Conservation (phyloP, 2,113 vertebrate genomes). For the Laticauda laticaudata region DNA sequence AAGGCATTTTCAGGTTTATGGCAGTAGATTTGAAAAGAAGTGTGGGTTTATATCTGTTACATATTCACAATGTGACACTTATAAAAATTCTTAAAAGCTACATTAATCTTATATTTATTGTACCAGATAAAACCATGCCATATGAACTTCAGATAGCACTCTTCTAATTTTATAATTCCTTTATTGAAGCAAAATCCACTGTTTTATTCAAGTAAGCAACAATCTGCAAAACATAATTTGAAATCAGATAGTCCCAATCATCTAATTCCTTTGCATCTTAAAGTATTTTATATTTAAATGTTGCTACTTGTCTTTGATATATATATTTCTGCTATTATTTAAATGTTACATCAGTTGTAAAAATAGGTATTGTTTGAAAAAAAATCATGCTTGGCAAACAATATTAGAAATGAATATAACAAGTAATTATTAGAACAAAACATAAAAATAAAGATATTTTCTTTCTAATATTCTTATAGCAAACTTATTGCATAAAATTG, state of each 20-base stretch:
- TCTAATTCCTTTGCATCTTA: background rate
- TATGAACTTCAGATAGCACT: background rate
- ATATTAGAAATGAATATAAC: background rate
- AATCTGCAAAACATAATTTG: background rate
- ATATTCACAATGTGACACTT: background rate
- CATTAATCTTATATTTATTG: background rate
- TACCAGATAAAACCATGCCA: background rate
- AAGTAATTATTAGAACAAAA: background rate
- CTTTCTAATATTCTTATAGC: background rate
- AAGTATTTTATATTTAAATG: background rate
- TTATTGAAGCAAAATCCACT: background rate
- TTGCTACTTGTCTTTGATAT: background rate
- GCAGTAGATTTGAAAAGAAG: background rate
- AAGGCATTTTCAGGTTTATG: background rate
- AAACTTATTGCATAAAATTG: background rate
- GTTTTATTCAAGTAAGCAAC: background rate
- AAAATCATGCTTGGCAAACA: background rate
- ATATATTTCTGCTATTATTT: background rate
- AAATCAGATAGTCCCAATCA: background rate
- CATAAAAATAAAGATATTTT: background rate
- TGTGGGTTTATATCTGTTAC: background rate
- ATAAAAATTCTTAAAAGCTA: background rate
- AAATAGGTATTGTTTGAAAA: background rate
- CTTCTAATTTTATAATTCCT: background rate
- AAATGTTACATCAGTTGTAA: background rate